Conservation (phyloP, 2,888 invertebrate genomes). For the Sisyra nigra region DNA sequence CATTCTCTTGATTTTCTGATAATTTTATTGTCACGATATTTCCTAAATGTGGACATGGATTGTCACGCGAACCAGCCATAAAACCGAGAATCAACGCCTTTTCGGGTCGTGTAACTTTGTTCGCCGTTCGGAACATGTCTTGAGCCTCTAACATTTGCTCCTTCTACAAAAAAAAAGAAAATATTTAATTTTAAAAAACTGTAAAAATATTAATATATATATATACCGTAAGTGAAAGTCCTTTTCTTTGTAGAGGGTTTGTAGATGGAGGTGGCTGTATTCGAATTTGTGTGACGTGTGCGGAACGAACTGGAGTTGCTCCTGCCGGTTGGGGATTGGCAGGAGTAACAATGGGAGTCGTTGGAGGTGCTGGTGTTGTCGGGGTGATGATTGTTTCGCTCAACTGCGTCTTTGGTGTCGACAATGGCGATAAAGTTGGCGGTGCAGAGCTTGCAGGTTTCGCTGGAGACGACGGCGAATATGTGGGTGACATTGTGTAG, state of each 20-base stretch:
- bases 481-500: conserved; percentile 27
- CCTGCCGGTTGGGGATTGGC: conserved; percentile 27
- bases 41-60: conserved; percentile 93
- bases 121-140: conserved; percentile 93
- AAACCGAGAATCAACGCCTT: conserved; percentile 95
- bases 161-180: conserved; percentile 40
- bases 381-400: conserved; percentile 13
- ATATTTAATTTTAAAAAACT: conserved; percentile 4
- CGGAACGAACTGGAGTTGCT: conserved; percentile 31
- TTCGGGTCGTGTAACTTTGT: conserved; percentile 89
- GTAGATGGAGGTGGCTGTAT: conserved; percentile 33
- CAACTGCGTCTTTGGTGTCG: conserved; percentile 19
- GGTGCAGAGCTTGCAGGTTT: conserved; percentile 20
- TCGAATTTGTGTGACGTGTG: conserved; percentile 35
- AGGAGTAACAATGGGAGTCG: conserved; percentile 12
- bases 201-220: conserved; percentile 7
- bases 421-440: conserved; percentile 25
- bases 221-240: conserved; percentile 50
- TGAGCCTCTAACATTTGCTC: conserved; percentile 95
- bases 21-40: conserved; percentile 93
- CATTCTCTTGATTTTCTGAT: conserved; percentile 80
- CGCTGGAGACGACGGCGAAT: conserved; percentile 22
- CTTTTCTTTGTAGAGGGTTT: conserved; percentile 40
- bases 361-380: conserved; percentile 14
- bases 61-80: conserved; percentile 96